phyloP scores from a whole-genome alignment of 2,797 vertebrate genomes.

The Karalla daura region DNA sequence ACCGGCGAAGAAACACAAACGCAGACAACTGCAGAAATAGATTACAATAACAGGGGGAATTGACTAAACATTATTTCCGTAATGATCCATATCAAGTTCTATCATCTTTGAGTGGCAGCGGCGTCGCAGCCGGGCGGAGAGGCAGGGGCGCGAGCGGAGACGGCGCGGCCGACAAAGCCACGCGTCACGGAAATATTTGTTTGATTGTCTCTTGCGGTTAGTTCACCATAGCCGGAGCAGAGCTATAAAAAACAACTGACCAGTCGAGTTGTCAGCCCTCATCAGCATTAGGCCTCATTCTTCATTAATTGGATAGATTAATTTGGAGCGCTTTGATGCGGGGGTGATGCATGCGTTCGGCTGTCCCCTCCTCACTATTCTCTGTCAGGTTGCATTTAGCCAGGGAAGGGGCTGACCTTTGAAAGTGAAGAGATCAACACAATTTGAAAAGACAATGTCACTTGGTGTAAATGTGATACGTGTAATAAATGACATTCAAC shows the following conservation, averaged over 20 bases:
- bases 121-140: slow-evolving; percentile 22
- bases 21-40: slow-evolving; percentile 82
- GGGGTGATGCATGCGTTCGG: slow-evolving; percentile 90
- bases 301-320: slow-evolving; percentile 98
- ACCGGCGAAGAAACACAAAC: slow-evolving; percentile 74
- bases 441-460: slow-evolving; percentile 99
- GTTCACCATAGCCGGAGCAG: slow-evolving; percentile 65
- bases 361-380: slow-evolving; percentile 92
- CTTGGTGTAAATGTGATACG: slow-evolving; percentile 98
- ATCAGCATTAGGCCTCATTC: slow-evolving; percentile 91
- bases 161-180: slow-evolving; percentile 41
- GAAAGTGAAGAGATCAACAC: slow-evolving; percentile 98
- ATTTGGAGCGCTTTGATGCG: slow-evolving; percentile 94
- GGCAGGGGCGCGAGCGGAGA: slow-evolving; percentile 14
- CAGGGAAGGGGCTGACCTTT: slow-evolving; percentile 97
- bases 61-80: slow-evolving; percentile 86
- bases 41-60: slow-evolving; percentile 79
- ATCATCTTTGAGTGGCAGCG: slow-evolving; percentile 77
- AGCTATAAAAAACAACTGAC: slow-evolving; percentile 80
- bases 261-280: slow-evolving; percentile 85
- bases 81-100: slow-evolving; percentile 84
- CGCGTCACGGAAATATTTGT: slow-evolving; percentile 76
- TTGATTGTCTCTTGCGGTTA: slow-evolving; percentile 79
- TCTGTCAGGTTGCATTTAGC: slow-evolving; percentile 99
- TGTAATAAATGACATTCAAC: slow-evolving; percentile 89